Evolutionary conservation across 2,113 vertebrate species (phyloP).

Genomic region (Podarcis cretensis): DNA sequence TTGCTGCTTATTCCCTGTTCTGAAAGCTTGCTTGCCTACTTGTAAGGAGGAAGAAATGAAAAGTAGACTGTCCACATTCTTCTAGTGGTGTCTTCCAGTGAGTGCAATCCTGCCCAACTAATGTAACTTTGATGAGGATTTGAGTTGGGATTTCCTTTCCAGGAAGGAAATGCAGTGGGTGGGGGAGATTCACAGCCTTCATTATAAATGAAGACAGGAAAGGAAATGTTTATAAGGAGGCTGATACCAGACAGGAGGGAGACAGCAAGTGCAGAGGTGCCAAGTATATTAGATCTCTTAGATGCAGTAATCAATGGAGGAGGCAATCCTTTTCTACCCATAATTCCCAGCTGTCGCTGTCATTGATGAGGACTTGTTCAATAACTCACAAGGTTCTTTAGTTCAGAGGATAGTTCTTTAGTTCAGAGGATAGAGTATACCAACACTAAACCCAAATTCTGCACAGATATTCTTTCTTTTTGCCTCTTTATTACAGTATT

Average conservation of each 20-base stretch:
- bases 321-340: not conserved
- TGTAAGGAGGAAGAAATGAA: not conserved
- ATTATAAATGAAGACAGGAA: not conserved
- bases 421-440: not conserved
- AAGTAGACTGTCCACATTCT: not conserved
- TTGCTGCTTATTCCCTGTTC: not conserved
- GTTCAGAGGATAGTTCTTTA: constrained; percentile 13
- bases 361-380: fast-evolving
- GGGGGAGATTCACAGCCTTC: not conserved
- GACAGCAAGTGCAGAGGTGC: not conserved
- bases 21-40: not conserved
- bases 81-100: not conserved
- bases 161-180: not conserved
- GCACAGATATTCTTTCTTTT: constrained; percentile 48
- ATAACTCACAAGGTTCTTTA: not conserved
- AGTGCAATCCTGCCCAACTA: not conserved
- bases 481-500: constrained; percentile 21
- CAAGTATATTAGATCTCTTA: not conserved
- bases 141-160: not conserved
- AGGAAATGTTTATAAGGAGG: not conserved
- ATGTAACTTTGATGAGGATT: not conserved
- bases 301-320: fast-evolving
- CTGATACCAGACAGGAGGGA: not conserved
- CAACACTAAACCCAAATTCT: not conserved
- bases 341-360: not conserved